These are phyloP conservation scores for Oscheius myriophilus DNA, from an alignment of 2,888 invertebrate genomes.

Conservation along the genomic window DNA sequence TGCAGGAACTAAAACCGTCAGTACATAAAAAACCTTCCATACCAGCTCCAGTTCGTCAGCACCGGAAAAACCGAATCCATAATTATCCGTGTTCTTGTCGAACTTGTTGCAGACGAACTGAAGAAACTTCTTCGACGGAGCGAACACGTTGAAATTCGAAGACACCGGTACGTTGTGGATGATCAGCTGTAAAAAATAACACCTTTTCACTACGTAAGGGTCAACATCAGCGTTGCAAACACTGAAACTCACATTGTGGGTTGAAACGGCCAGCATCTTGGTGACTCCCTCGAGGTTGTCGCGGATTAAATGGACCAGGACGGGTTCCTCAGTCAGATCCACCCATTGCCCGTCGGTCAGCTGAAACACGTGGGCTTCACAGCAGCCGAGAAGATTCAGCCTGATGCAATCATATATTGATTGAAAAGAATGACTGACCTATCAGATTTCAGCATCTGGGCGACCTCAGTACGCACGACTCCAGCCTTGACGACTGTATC, in stretches of 20 bases:
- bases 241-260: slow-evolving; percentile 10
- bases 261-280: slow-evolving; percentile 25
- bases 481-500: slow-evolving; percentile 9
- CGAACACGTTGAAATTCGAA: slow-evolving; percentile 30
- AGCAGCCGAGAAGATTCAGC: slow-evolving; percentile 12
- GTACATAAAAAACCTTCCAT: too few species aligned
- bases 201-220: too few species aligned
- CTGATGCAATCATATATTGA: slow-evolving; percentile 2
- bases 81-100: slow-evolving; percentile 26
- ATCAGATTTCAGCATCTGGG: slow-evolving; percentile 9
- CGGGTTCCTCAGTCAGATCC: slow-evolving; percentile 24
- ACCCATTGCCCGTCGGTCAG: slow-evolving; percentile 21
- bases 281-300: slow-evolving; percentile 31
- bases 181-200: slow-evolving; percentile 17
- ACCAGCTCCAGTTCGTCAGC: slow-evolving; percentile 15
- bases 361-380: slow-evolving; percentile 30
- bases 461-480: slow-evolving; percentile 16
- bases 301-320: slow-evolving; percentile 29
- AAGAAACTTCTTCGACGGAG: slow-evolving; percentile 31
- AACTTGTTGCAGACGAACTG: slow-evolving; percentile 33
- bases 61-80: slow-evolving; percentile 27
- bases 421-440: neutral
- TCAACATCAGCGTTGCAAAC: neutral
- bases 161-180: slow-evolving; percentile 28
- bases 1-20: slow-evolving; percentile 27